Base-by-base conservation (phyloP, 1,140 invertebrate species). In the Artemia franciscana region DNA sequence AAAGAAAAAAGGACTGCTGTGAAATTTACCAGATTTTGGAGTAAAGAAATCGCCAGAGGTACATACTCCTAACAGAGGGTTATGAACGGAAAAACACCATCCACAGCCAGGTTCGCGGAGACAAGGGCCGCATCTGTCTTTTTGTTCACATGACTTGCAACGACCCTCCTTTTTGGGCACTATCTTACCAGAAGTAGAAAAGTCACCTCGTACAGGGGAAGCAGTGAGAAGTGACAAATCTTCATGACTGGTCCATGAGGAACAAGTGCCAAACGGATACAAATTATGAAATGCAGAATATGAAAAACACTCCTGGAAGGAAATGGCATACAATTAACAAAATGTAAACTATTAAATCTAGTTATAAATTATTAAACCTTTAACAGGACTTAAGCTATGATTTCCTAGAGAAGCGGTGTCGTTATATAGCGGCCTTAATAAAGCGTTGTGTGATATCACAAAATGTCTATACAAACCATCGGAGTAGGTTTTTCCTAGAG, bases 81-180 rank as follows among this genome's bases (percentile, higher is more conserved):
- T 91, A 60, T 84, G 81, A 4, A 80, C 72, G 66, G 86, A 85
- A 67, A 90, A 88, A 73, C 91, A 95, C 92, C 92, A 97, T 5
- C 91, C 91, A 73, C 92, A 96, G 60, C 85, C 84, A 57, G 91
- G 77, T 0, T 84, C 82, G 9, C 81, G 77, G 26, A 94, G 71
- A 70, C 91, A 96, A 0, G 78, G 76, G 0, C 83, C 81, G 69
- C 91, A 96, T 60, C 86, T 86, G 0, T 74, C 75, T 68, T 87
- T 82, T 3, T 79, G 74, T 9, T 80, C 78, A 70, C 91, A 94
- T 21, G 86, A 83, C 69, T 85, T 84, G 71, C 91, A 95, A 66
- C 82, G 79, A 68, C 82, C 77, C 15, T 56, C 57, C 51, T 57
- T 63, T 9, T 24, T 58, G n/a, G n/a, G n/a, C n/a, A n/a, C n/a